Conservation (phyloP, 2,888 invertebrate genomes). For the Helicoverpa assulta region DNA sequence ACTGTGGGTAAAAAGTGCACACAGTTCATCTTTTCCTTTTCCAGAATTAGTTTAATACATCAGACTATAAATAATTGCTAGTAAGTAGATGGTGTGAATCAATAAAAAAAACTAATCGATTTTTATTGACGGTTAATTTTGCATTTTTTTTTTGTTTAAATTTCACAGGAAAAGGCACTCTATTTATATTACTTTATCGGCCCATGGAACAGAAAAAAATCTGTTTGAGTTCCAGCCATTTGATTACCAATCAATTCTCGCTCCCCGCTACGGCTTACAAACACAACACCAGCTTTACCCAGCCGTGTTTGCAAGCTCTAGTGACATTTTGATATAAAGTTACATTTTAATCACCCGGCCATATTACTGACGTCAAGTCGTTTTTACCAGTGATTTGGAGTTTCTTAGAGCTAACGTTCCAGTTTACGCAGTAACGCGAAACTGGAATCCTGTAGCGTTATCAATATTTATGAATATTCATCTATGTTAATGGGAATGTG, state of each 20-base stretch:
- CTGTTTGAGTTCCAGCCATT: not conserved
- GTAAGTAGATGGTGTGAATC: no score
- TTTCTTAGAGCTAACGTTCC: conserved; percentile 17
- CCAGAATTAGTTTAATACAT: no score
- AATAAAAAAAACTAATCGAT: no score
- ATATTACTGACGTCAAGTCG: conserved; percentile 65
- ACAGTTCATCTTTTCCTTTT: no score
- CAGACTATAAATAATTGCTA: no score
- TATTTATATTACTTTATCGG: no score
- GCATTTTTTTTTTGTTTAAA: no score
- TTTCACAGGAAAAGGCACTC: no score
- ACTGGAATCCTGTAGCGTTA: conserved; percentile 14
- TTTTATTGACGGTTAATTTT: no score
- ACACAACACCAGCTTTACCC: conserved; percentile 13
- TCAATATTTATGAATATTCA: conserved; percentile 53
- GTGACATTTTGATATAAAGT: conserved; percentile 72
- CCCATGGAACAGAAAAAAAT: no score
- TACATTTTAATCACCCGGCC: conserved; percentile 74
- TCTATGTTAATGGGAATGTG: conserved; percentile 29
- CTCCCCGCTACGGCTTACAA: conserved; percentile 51
- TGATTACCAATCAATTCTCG: not conserved
- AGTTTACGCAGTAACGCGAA: conserved; percentile 38
- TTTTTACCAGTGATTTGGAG: conserved; percentile 60
- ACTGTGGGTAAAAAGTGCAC: no score
- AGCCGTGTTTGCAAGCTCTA: conserved; percentile 69